These are phyloP conservation scores for Colletes latitarsis DNA, from an alignment of 1,140 invertebrate species.

Conservation along the genomic window DNA sequence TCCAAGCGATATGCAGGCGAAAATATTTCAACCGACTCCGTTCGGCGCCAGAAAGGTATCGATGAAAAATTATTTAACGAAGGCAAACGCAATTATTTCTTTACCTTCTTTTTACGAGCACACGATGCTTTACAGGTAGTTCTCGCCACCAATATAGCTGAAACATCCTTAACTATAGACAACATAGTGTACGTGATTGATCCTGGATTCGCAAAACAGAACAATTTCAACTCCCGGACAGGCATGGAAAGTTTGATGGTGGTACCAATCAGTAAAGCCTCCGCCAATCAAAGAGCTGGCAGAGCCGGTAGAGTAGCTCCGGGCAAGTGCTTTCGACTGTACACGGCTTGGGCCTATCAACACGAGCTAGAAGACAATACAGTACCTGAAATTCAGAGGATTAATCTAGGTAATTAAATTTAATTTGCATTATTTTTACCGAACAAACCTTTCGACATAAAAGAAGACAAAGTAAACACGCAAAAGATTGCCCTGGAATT, in stretches of 20 bases:
- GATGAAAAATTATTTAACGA: not conserved
- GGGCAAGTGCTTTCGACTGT: conserved; percentile 98
- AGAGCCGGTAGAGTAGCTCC: conserved; percentile 95
- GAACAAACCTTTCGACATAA: too few species aligned
- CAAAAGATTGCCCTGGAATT: not conserved
- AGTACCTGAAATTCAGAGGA: conserved; percentile 98
- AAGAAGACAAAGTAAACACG: not conserved
- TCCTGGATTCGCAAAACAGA: conserved; percentile 99
- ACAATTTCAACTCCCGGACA: conserved; percentile 98
- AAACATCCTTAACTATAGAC: conserved; percentile 99
- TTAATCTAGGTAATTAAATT: conserved; percentile 88
- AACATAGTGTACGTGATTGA: conserved; percentile 99
- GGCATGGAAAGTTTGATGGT: conserved; percentile 99
- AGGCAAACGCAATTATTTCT: not conserved
- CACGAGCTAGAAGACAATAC: conserved; percentile 99
- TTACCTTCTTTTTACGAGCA: not conserved
- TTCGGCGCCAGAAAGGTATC: conserved; percentile 93
- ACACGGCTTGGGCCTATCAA: conserved; percentile 98
- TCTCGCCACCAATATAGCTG: conserved; percentile 99
- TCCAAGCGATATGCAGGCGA: conserved; percentile 99
- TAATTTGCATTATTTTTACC: too few species aligned
- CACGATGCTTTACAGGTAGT: conserved; percentile 85
- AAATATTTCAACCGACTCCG: conserved; percentile 98
- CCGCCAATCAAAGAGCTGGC: conserved; percentile 96
- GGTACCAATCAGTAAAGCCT: conserved; percentile 98